Base-by-base conservation (phyloP, 2,797 vertebrate genomes). In the Meda fulgida region DNA sequence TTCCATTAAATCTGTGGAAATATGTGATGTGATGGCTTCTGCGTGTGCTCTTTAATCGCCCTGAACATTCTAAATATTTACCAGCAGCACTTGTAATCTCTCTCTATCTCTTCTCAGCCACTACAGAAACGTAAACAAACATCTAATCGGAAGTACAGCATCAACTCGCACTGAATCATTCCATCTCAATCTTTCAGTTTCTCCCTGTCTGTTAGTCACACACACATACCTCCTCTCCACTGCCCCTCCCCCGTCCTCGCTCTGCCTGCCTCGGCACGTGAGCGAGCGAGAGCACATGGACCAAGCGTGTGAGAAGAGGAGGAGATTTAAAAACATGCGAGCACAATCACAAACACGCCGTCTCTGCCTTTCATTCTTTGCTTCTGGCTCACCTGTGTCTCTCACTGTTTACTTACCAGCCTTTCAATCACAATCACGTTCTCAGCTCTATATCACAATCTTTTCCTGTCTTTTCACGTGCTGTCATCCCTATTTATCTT, bases 291-390 rank as follows among this genome's bases (percentile, higher is more conserved):
- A 91, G 95, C 95, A 94, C 94, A 93, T 93, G 93, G 91, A 93
- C 90, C 91, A 94, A 93, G 92, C 92, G 93, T 95, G 94, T 94
- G 94, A 96, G 95, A 92, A 89, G 91, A 91, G 91, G 93, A 88
- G 94, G 94, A 95, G 95, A 93, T 95, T 95, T 95, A 94, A 95
- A 95, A 94, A 95, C 95, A 95, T 92, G 93, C 93, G 92, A 94
- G 83, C 80, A 79, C 89, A 82, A 53, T 75, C 78, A 40, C 84
- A 29, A 69, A 86, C 78, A 82, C 85, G 79, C 90, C 70, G 86
- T 77, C 92, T 67, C 88, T 87, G 86, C 78, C 84, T 88, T 86
- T 90, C 78, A 36, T 85, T 79, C 58, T 85, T 36, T 69, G 26
- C 84, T 84, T 87, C 11, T 43, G 84, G 89, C 73, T 78, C 69